A percentile compares a stretch with the other conserved stretches of the same genome.
Conservation (phyloP, 1,140 invertebrate species). For the Drosophila bipectinata region DNA sequence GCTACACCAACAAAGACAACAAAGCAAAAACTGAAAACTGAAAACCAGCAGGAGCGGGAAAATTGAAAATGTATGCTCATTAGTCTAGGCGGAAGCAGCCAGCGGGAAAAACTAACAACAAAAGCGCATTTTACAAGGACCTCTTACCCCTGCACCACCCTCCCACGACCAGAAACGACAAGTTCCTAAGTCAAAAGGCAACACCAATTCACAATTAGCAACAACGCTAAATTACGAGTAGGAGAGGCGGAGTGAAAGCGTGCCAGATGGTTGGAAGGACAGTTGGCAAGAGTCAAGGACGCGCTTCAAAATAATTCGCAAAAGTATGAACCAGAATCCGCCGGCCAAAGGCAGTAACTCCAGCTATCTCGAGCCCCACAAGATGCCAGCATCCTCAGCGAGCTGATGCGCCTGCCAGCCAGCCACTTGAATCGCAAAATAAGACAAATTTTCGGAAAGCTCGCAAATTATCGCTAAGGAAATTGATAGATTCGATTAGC, state of each 20-base stretch:
- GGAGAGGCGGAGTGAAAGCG: slow-evolving; percentile 1
- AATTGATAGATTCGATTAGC: slow-evolving; percentile 80
- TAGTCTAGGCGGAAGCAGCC: slow-evolving; percentile 40
- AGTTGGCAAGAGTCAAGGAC: slow-evolving; percentile 63
- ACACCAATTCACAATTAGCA: slow-evolving; percentile 36
- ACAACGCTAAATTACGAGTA: slow-evolving; percentile 8
- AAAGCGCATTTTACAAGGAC: slow-evolving; percentile 71
- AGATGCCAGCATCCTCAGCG: slow-evolving; percentile 46
- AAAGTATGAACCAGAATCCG: slow-evolving; percentile 47
- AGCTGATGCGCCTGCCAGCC: slow-evolving; percentile 57
- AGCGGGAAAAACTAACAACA: slow-evolving; percentile 51
- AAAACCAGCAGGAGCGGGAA: slow-evolving; percentile 27
- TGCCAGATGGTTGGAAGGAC: slow-evolving; percentile 28
- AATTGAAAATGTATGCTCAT: slow-evolving; percentile 67
- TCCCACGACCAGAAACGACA: slow-evolving; percentile 36
- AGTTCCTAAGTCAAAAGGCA: slow-evolving; percentile 70
- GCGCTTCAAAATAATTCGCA: slow-evolving; percentile 27
- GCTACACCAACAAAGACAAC: slow-evolving; percentile 8
- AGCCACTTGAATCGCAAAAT: slow-evolving; percentile 11
- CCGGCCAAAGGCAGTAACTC: slow-evolving; percentile 41
- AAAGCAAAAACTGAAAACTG: slow-evolving; percentile 4
- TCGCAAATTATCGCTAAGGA: slow-evolving; percentile 59
- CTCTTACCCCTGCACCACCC: neutral
- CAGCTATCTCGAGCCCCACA: slow-evolving; percentile 43
- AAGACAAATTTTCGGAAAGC: slow-evolving; percentile 60